Base-by-base conservation (phyloP, 2,113 vertebrate genomes). In the Myrmecophaga tridactyla region DNA sequence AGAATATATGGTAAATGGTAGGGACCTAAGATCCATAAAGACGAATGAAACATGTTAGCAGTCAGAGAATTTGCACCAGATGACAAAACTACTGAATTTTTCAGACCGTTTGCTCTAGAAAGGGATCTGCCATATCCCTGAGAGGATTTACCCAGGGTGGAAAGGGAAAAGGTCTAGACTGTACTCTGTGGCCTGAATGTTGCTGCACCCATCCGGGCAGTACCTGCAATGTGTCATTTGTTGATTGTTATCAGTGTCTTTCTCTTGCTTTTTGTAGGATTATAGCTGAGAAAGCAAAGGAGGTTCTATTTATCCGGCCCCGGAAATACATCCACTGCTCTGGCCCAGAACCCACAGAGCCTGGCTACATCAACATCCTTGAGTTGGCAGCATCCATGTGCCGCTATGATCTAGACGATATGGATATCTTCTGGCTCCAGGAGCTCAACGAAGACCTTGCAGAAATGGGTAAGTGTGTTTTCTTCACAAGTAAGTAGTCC, bases 331-430 rank as follows among this genome's bases (percentile, higher is more conserved):
- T 99, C 83, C 99, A 98, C 96, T 99, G 98, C 94, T 99, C 98
- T 80, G 98, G 96, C 95, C 98, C 98, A 89, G 99, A 99, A 58
- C 97, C 98, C 5, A 91, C 98, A 25, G 99, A 99, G 92, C 99
- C 98, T 27, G 99, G 99, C 34, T 99, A 99, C 29, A 98, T 99
- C 76, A 99, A 99, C 98, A 99, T 99, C 95, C 98, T 98, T 70
- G 99, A 99, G 97, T 86, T 99, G 97, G 99, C 99, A 0, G 99
- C 99, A 97, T 98, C 98, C 96, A 98, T 99, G 98, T 99, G 99
- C 97, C 99, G 99, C 94, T 99, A 99, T 90, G 99, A 99, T 92
- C 98, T 99, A 98, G 99, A 99, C 80, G 99, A 99, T 91, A 99
- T 99, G 98, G 99, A 99, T 96, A 99, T 99, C 36, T 98, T 99